phyloP scores from a whole-genome alignment of 2,113 vertebrate genomes.

The Laticauda colubrina region DNA sequence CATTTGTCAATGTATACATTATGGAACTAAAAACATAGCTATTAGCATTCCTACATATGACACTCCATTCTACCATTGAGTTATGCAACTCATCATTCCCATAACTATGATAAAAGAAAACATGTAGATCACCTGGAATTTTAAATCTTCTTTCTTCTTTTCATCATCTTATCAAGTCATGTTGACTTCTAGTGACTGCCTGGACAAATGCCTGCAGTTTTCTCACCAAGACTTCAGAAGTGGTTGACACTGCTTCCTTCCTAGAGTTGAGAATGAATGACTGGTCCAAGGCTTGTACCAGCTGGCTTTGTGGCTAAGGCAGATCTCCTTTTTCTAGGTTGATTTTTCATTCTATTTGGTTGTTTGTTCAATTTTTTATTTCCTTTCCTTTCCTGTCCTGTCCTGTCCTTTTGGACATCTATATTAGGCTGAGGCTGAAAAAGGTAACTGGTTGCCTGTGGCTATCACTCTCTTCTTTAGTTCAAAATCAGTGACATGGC shows the following conservation, averaged over 20 bases:
- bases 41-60: not conserved
- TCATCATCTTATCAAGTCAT: not conserved
- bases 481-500: not conserved
- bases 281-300: not conserved
- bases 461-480: not conserved
- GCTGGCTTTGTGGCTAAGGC: not conserved
- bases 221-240: not conserved
- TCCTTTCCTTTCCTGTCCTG: not conserved
- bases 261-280: not conserved
- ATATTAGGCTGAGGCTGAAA: not conserved
- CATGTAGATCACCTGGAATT: not conserved
- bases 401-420: not conserved
- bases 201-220: not conserved
- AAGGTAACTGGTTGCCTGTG: not conserved
- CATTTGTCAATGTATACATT: conserved; percentile 29
- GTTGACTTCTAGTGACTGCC: not conserved
- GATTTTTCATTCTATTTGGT: not conserved
- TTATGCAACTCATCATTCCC: not conserved
- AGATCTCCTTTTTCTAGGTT: not conserved
- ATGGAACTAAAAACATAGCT: not conserved
- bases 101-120: not conserved
- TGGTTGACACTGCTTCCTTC: not conserved
- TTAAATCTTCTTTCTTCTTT: not conserved
- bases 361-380: not conserved
- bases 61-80: not conserved